These are phyloP conservation scores for Drosophila dunni DNA, from an alignment of 1,140 invertebrate genomes.

Conservation along the genomic window DNA sequence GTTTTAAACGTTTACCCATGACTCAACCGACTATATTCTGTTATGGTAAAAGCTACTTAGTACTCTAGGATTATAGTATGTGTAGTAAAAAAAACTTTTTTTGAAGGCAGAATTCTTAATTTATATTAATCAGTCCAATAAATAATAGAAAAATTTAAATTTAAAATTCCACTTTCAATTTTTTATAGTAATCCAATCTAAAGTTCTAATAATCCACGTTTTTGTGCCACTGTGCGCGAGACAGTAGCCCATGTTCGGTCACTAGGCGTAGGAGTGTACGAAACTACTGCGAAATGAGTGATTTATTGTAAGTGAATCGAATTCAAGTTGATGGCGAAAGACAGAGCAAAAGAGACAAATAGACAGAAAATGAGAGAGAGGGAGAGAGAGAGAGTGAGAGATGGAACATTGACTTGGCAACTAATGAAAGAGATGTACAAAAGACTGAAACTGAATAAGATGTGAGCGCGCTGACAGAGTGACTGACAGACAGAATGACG, in stretches of 20 bases:
- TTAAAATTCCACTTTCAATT: no score
- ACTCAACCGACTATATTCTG: no score
- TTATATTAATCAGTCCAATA: no score
- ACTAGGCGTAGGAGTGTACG: conserved; percentile 51
- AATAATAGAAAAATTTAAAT: no score
- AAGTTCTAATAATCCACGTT: neutral
- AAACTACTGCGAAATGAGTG: conserved; percentile 70
- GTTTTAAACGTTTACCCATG: no score
- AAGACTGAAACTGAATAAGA: conserved; percentile 56
- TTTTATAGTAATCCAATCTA: no score
- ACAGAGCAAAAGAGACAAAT: conserved; percentile 31
- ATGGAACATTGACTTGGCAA: conserved; percentile 12
- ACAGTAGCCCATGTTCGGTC: conserved; percentile 42
- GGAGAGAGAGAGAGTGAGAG: neutral
- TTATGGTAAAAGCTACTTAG: no score
- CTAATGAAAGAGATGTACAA: conserved; percentile 10
- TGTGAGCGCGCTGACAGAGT: conserved; percentile 50
- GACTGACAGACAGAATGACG: conserved; percentile 13
- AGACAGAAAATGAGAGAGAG: conserved; percentile 9
- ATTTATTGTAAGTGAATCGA: conserved; percentile 71
- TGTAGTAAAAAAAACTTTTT: no score
- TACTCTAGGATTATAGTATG: no score
- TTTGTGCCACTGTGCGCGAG: conserved; percentile 40
- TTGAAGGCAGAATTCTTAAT: no score
- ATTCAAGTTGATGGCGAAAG: conserved; percentile 73